Conservation (phyloP, 2,113 vertebrate genomes). For the Bucco capensis region DNA sequence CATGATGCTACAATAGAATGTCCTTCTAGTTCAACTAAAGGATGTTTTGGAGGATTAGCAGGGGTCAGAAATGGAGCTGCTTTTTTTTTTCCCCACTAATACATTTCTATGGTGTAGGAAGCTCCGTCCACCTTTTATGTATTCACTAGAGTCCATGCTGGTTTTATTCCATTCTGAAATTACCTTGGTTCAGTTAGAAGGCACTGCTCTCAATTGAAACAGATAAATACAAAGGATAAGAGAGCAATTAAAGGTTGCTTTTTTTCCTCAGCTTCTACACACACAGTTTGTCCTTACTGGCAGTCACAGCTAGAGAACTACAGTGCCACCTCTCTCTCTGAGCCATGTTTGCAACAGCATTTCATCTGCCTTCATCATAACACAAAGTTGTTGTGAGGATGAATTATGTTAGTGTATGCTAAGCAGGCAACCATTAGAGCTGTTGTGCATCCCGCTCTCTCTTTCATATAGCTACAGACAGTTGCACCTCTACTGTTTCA, state of each 20-base stretch:
- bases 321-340: conserved; percentile 21
- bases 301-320: neutral
- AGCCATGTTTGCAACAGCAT: neutral
- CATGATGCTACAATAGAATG: neutral
- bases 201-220: neutral
- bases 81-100: neutral
- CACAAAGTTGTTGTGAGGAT: neutral
- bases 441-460: neutral
- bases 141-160: neutral
- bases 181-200: neutral
- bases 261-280: neutral
- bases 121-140: neutral
- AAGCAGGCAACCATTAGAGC: neutral
- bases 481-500: neutral
- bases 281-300: neutral
- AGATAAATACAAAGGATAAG: neutral
- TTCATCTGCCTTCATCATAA: neutral
- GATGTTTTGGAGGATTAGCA: neutral
- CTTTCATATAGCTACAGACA: neutral
- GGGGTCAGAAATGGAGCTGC: neutral
- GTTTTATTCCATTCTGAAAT: neutral
- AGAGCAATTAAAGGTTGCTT: neutral
- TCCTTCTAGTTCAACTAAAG: neutral
- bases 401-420: neutral
- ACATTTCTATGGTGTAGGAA: neutral